Percentiles rank a stretch among this genome's conserved stretches.
phyloP scores from a whole-genome alignment of 2,888 invertebrate species.

The Habroteleia sp. region DNA sequence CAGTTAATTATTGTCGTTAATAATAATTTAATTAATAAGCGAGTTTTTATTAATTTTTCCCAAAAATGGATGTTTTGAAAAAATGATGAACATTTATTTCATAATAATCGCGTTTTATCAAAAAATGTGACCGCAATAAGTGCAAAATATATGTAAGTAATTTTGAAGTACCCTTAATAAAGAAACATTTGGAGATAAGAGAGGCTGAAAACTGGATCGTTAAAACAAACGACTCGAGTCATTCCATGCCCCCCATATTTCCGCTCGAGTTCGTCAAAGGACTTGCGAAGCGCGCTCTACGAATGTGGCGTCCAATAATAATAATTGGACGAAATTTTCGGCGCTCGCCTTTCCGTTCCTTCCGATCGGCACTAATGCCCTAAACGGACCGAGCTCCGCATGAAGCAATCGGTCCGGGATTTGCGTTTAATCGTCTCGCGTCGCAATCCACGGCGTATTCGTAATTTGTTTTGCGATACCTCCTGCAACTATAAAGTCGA shows the following conservation, averaged over 20 bases:
- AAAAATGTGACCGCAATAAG: too few relatives aligned
- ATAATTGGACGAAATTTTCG: conserved; percentile 49
- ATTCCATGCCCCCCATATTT: conserved; percentile 18
- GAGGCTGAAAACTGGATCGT: conserved; percentile 32
- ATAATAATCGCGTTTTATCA: too few relatives aligned
- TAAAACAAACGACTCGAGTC: conserved; percentile 30
- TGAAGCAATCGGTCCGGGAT: conserved; percentile 71
- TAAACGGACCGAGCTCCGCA: conserved; percentile 57
- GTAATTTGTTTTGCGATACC: conserved; percentile 64
- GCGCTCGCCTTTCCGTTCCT: conserved; percentile 26
- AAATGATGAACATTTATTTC: too few relatives aligned
- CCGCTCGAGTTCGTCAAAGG: conserved; percentile 38
- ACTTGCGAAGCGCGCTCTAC: conserved; percentile 2
- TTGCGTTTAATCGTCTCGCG: conserved; percentile 69
- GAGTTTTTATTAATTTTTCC: too few relatives aligned
- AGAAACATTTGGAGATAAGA: conserved; percentile 28
- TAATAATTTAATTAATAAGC: too few relatives aligned
- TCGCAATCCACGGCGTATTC: conserved; percentile 36
- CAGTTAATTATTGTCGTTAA: too few relatives aligned
- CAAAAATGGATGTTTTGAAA: too few relatives aligned
- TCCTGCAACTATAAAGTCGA: conserved; percentile 48
- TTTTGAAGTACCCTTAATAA: not conserved
- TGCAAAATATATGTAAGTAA: too few relatives aligned
- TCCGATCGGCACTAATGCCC: conserved; percentile 49
- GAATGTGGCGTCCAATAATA: conserved; percentile 24